Evolutionary conservation across 2,888 invertebrate species (phyloP).

Genomic region (Ephialtes manifestator): DNA sequence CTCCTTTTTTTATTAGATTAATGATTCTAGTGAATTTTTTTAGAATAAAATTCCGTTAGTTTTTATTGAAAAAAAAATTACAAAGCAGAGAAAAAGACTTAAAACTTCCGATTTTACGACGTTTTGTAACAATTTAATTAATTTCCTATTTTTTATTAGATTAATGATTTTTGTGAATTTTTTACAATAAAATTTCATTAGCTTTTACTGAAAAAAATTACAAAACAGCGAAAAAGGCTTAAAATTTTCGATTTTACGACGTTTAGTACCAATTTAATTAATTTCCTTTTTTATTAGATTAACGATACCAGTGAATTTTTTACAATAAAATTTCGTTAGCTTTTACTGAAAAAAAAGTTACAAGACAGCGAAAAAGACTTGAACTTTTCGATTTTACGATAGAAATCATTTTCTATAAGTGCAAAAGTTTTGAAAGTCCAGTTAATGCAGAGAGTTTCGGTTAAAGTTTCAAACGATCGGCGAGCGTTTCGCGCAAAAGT

Average conservation of each 20-base stretch:
- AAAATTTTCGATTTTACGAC: too few species aligned
- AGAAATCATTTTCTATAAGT: background rate
- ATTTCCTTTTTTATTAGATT: background rate
- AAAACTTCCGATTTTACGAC: too few species aligned
- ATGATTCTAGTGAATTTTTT: background rate
- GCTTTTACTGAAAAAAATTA: background rate
- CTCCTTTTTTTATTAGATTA: background rate
- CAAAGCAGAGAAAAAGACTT: too few species aligned
- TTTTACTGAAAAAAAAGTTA: background rate
- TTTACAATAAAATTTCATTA: background rate
- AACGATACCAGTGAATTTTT: background rate
- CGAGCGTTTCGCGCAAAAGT: slow-evolving; percentile 5
- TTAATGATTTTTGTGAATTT: background rate
- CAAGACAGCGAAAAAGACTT: background rate
- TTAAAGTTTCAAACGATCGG: slow-evolving; percentile 45
- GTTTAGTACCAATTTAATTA: background rate
- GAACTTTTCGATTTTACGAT: background rate
- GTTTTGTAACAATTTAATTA: background rate
- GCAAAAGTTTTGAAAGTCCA: slow-evolving; percentile 33
- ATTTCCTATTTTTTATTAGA: background rate
- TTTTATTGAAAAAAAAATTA: background rate
- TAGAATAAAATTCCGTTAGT: background rate
- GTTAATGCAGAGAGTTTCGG: slow-evolving; percentile 39
- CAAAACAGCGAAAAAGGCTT: too few species aligned
- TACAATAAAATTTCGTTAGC: background rate